Conservation (phyloP, 2,888 invertebrate species). For the Acronicta aceris region DNA sequence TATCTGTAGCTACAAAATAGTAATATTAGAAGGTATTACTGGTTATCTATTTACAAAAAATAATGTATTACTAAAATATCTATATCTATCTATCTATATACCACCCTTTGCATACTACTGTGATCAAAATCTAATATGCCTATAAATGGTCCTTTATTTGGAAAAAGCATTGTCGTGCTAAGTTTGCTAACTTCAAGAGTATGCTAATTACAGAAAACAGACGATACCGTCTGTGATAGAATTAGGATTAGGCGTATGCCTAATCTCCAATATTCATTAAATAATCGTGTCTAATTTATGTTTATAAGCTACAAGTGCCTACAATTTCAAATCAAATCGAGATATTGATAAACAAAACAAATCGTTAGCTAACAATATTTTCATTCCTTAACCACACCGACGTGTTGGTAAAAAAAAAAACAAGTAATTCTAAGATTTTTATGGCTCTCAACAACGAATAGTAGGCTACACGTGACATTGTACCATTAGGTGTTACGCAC, state of each 20-base stretch:
- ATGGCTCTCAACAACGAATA: conserved; percentile 3
- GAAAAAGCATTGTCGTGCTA: no score
- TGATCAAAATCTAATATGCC: no score
- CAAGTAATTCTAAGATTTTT: conserved; percentile 6
- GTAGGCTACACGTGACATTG: conserved; percentile 31
- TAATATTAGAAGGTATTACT: not conserved
- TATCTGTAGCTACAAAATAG: not conserved
- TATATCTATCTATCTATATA: no score
- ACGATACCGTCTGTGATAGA: not conserved
- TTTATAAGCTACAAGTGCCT: conserved; percentile 6
- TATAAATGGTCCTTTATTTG: no score
- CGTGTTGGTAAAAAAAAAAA: conserved; percentile 15
- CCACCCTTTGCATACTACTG: no score
- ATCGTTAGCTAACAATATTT: not conserved
- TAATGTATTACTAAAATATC: no score
- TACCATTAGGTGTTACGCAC: conserved; percentile 17
- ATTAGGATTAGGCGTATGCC: not conserved
- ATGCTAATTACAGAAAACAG: not conserved
- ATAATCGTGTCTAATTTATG: not conserved
- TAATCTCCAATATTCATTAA: not conserved
- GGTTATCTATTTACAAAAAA: no score
- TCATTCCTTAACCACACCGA: not conserved
- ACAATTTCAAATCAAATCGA: no score
- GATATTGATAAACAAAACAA: not conserved
- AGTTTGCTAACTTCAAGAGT: no score